Evolutionary conservation across 2,797 vertebrate species (phyloP).

Genomic region (Bovichtus variegatus): DNA sequence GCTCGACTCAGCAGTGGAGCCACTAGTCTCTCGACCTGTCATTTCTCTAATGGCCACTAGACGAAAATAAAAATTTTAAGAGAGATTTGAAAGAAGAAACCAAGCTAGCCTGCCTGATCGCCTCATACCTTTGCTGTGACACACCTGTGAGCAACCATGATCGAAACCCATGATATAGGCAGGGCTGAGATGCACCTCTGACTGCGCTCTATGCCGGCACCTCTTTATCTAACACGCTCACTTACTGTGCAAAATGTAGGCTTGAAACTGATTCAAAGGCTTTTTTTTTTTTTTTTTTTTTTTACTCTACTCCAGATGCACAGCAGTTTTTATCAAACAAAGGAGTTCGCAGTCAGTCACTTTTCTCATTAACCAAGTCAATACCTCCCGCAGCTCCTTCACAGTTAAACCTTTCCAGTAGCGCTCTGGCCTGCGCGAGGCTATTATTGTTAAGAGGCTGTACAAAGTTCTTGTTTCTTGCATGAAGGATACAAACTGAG

Average conservation of each 20-base stretch:
- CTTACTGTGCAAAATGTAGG: no score
- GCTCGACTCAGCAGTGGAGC: conserved; percentile 17
- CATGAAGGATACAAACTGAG: neutral
- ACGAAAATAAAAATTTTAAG: no score
- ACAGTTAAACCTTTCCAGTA: neutral
- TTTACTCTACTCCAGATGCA: neutral
- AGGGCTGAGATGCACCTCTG: neutral
- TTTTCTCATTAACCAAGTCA: neutral
- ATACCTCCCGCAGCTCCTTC: neutral
- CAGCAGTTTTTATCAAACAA: conserved; percentile 1
- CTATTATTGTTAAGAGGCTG: neutral
- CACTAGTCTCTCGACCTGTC: conserved; percentile 10
- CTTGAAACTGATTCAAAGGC: no score
- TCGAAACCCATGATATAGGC: conserved; percentile 12
- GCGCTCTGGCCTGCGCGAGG: neutral
- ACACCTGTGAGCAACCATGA: conserved; percentile 14
- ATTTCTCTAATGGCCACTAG: conserved; percentile 8
- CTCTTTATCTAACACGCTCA: neutral
- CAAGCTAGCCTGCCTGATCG: no score
- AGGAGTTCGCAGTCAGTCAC: neutral
- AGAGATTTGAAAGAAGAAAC: no score
- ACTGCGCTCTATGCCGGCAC: no score
- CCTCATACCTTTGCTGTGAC: conserved; percentile 2
- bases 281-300: no score
- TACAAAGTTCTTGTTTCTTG: neutral